Evolutionary conservation across 2,113 vertebrate species (phyloP), one percentile per base, ranked within the genome.

Genomic region (Tragelaphus scriptus): DNA sequence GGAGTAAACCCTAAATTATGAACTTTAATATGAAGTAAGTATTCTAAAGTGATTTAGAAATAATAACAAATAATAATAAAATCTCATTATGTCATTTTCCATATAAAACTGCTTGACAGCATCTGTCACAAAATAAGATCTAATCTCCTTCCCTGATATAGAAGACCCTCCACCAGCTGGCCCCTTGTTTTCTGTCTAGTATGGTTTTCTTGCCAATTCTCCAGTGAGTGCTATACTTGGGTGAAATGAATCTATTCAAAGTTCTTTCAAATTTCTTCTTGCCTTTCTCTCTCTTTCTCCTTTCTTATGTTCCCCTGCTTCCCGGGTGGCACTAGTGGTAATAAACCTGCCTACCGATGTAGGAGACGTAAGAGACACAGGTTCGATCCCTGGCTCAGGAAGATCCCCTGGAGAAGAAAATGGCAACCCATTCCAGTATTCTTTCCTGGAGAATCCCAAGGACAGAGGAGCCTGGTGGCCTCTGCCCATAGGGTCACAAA

Each of bases 361-460:
- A 71, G n/a, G n/a, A 71, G 19, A 71, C 1, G 0, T 71, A 71
- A 71, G n/a, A 71, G 19, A 23, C 9, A 71, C 19, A 23, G 9
- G n/a, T 71, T 71, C 1, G 0, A 40, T 40, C 68, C n/a, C 19
- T 71, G 19, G 19, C n/a, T 71, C 1, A 0, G 9, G n/a, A 71
- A 71, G n/a, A 71, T 23, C 68, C 19, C 9, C n/a, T 71, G 68
- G 8, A 36, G 65, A 71, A 40, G 68, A 23, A 40, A 71, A 71
- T 40, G n/a, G n/a, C 68, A 71, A 40, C n/a, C 19, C 68, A 23
- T 23, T 23, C 10, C 19, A 40, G n/a, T 71, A 40, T 11, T 40
- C 0, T 71, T 40, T 40, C n/a, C n/a, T 71, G 68, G n/a, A 71
- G 68, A 40, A 40, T 71, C 19, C n/a, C n/a, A 12, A 6, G 19